phyloP scores from a whole-genome alignment of 2,113 vertebrate genomes.

The Meriones unguiculatus region DNA sequence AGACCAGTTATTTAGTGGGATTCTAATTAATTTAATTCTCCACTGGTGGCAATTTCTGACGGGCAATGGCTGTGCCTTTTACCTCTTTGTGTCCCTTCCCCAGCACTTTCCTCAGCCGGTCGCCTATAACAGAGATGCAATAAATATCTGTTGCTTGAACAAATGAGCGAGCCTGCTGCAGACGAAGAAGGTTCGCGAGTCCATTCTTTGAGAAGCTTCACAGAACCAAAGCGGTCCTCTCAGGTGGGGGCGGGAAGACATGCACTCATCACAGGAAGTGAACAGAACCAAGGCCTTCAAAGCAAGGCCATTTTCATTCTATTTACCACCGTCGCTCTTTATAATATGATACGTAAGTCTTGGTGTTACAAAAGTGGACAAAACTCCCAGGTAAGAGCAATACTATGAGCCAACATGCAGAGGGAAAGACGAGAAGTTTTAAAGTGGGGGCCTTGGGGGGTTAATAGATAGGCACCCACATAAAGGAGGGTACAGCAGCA shows the following conservation, averaged over 20 bases:
- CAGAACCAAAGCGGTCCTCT: constrained; percentile 20
- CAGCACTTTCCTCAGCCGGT: constrained; percentile 69
- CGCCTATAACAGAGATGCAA: constrained; percentile 57
- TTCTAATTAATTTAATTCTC: constrained; percentile 83
- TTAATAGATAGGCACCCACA: background rate
- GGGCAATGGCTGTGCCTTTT: constrained; percentile 68
- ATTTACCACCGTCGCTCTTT: background rate
- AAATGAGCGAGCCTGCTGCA: constrained; percentile 54
- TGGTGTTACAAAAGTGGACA: background rate
- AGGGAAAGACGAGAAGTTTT: background rate
- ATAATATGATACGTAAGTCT: background rate
- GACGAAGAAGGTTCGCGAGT: constrained; percentile 17
- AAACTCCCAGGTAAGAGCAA: background rate
- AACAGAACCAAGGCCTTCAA: background rate
- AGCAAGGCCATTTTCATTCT: constrained; percentile 22
- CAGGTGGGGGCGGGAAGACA: background rate
- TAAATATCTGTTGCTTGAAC: constrained; percentile 78
- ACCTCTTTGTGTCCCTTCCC: constrained; percentile 67
- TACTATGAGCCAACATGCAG: background rate
- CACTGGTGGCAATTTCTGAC: constrained; percentile 71
- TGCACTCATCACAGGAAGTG: background rate
- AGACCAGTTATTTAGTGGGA: constrained; percentile 76
- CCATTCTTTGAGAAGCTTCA: constrained; percentile 10
- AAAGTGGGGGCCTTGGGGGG: background rate
- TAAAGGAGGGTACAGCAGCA: background rate